Percentiles rank a stretch among this genome's conserved stretches.
These are phyloP conservation scores for Abscondita cerata DNA, from an alignment of 2,888 invertebrate genomes.

Conservation along the genomic window DNA sequence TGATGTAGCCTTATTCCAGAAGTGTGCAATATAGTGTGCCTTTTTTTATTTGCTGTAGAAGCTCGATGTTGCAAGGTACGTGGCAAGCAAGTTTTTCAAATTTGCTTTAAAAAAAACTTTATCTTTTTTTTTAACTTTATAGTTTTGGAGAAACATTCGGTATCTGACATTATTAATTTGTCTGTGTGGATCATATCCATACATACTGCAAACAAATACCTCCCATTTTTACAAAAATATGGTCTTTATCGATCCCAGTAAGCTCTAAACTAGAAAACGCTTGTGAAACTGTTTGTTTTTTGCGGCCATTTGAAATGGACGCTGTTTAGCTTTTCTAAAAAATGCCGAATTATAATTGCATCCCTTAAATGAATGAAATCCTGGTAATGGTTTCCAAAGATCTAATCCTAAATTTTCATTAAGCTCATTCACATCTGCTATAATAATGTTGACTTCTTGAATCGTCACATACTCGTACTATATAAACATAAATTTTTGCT, in stretches of 20 bases:
- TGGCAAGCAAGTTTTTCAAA: slow-evolving; percentile 3
- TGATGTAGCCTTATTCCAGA: too few species aligned
- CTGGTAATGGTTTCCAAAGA: neutral
- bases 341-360: neutral
- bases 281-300: slow-evolving; percentile 2
- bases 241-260: neutral
- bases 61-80: neutral
- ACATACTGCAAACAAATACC: neutral
- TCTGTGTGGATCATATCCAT: neutral
- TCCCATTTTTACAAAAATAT: too few species aligned
- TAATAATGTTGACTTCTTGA: too few species aligned
- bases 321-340: slow-evolving; percentile 3
- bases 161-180: neutral
- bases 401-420: neutral
- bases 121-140: neutral
- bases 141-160: slow-evolving; percentile 1
- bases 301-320: neutral
- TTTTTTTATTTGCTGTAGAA: slow-evolving; percentile 2
- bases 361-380: neutral
- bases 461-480: too few species aligned
- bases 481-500: too few species aligned
- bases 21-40: slow-evolving; percentile 6
- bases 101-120: neutral
- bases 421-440: too few species aligned
- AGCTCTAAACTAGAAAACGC: neutral